These are phyloP conservation scores for Dryadula phaetusa DNA, from an alignment of 2,888 invertebrate species.

Conservation along the genomic window DNA sequence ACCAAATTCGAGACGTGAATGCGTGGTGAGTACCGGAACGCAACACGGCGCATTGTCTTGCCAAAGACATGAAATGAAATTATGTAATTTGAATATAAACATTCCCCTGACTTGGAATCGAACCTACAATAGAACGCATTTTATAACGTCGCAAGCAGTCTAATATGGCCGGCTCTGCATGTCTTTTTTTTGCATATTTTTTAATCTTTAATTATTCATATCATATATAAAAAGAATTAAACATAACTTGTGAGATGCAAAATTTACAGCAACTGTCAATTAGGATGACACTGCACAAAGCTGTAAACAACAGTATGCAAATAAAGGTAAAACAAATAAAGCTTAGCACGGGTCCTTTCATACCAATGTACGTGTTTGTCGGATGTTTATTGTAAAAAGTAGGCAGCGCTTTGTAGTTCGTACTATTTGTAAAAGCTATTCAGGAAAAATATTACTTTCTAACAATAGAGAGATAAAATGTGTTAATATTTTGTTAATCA, in stretches of 20 bases:
- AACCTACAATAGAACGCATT: no score
- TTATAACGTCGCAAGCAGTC: no score
- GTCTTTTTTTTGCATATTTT: no score
- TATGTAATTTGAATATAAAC: no score
- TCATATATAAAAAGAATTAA: not conserved
- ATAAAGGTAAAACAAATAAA: constrained; percentile 20
- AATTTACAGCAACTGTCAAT: constrained; percentile 3
- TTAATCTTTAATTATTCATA: not conserved
- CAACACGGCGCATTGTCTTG: no score
- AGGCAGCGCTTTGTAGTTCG: constrained; percentile 10
- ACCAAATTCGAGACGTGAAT: no score
- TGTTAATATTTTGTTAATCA: not conserved
- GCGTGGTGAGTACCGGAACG: no score
- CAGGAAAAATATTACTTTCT: not conserved
- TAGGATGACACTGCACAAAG: not conserved
- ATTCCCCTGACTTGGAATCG: no score
- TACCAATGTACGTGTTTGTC: constrained; percentile 8
- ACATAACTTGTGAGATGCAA: not conserved
- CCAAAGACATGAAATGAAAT: no score
- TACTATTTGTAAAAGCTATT: constrained; percentile 14
- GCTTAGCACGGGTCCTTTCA: constrained; percentile 19
- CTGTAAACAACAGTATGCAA: constrained; percentile 18
- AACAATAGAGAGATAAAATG: not conserved
- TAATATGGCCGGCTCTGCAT: no score
- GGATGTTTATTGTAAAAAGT: constrained; percentile 16